phyloP scores from a whole-genome alignment of 2,113 vertebrate species.

The Archocentrus centrarchus region DNA sequence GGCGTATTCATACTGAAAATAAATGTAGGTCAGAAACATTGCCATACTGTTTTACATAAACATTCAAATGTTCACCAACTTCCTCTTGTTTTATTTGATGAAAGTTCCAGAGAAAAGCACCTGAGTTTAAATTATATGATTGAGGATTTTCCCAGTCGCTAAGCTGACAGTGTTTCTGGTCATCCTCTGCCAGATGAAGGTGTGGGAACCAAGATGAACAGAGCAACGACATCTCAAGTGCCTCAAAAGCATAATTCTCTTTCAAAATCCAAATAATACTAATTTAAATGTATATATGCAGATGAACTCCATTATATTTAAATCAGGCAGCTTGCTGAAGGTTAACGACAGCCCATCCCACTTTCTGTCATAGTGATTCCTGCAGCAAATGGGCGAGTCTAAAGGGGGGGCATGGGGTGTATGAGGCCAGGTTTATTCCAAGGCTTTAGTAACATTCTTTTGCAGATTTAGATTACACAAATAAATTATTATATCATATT shows the following conservation, averaged over 20 bases:
- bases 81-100: not conserved
- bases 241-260: not conserved
- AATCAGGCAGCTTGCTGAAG: too few species aligned
- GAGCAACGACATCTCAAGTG: not conserved
- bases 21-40: slow-evolving; percentile 21
- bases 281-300: rapidly evolving
- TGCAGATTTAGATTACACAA: too few species aligned
- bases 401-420: too few species aligned
- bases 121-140: not conserved
- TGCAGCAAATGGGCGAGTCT: too few species aligned
- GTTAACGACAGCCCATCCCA: too few species aligned
- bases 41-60: not conserved
- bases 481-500: too few species aligned
- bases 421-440: too few species aligned
- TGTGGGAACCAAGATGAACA: rapidly evolving
- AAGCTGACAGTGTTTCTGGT: not conserved
- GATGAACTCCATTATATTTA: too few species aligned
- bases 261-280: rapidly evolving
- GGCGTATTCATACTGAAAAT: slow-evolving; percentile 91
- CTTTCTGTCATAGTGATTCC: too few species aligned
- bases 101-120: not conserved
- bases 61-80: not conserved
- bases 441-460: too few species aligned
- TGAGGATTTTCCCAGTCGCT: not conserved
- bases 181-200: not conserved